Evolutionary conservation across 2,113 vertebrate species (phyloP).

Genomic region (Forbesichthys papilliferus): DNA sequence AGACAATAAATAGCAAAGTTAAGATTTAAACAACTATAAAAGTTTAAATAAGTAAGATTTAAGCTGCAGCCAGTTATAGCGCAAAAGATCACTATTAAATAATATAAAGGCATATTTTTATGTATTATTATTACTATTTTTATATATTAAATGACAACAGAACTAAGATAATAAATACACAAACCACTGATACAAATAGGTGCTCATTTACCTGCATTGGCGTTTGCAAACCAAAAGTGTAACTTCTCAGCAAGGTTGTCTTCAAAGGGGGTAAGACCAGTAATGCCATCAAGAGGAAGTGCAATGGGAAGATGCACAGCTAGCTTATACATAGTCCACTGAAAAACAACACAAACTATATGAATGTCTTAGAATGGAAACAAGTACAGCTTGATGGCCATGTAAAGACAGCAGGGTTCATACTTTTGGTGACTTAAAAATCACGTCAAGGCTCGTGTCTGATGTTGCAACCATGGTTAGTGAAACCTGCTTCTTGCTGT

Average conservation of each 20-base stretch:
- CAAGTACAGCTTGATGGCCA: not conserved
- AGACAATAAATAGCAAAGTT: too few species aligned
- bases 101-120: too few species aligned
- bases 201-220: conserved; percentile 47
- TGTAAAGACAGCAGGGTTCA: not conserved
- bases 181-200: not conserved
- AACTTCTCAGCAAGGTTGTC: conserved; percentile 33
- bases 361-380: not conserved
- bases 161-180: not conserved
- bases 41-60: too few species aligned
- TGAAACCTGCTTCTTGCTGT: conserved; percentile 66
- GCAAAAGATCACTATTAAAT: too few species aligned
- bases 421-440: conserved; percentile 76
- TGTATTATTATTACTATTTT: too few species aligned
- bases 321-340: conserved; percentile 73
- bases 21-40: too few species aligned
- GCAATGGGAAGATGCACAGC: conserved; percentile 69
- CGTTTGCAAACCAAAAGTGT: conserved; percentile 49
- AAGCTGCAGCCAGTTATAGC: too few species aligned
- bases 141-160: too few species aligned
- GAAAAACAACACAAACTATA: conserved; percentile 28
- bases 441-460: conserved; percentile 63
- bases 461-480: conserved; percentile 65
- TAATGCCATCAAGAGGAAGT: conserved; percentile 66
- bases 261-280: conserved; percentile 35